Conservation (phyloP, 2,888 invertebrate genomes). For the Nysson spinosus region DNA sequence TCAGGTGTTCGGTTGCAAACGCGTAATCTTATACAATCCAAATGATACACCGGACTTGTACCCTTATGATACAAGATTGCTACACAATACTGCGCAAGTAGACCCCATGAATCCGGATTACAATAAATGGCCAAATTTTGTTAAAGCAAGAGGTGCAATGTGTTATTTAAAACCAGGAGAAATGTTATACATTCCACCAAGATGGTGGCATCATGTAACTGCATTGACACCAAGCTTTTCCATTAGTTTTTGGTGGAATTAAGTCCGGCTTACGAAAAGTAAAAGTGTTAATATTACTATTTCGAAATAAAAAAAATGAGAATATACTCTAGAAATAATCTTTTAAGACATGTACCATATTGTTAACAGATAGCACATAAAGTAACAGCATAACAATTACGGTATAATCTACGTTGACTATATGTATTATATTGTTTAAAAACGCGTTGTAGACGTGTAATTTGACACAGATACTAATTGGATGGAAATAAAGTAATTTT, state of each 20-base stretch:
- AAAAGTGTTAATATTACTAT: not conserved
- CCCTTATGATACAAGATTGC: constrained; percentile 86
- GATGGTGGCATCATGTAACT: constrained; percentile 98
- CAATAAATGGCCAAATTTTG: constrained; percentile 85
- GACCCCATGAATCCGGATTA: constrained; percentile 90
- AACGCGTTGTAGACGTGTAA: too few species aligned
- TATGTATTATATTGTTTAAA: too few species aligned
- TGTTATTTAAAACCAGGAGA: constrained; percentile 90
- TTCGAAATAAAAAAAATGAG: not conserved
- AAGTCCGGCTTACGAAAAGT: constrained; percentile 64
- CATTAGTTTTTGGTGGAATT: constrained; percentile 98
- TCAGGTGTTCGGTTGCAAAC: constrained; percentile 92
- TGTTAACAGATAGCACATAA: too few species aligned
- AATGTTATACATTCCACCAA: constrained; percentile 95
- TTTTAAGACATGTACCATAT: too few species aligned
- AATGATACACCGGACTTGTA: constrained; percentile 86
- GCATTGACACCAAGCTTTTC: constrained; percentile 94
- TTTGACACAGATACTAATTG: too few species aligned
- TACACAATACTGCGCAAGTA: constrained; percentile 94
- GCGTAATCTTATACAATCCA: constrained; percentile 90
- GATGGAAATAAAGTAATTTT: too few species aligned
- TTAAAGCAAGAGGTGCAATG: constrained; percentile 82
- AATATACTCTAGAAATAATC: too few species aligned
- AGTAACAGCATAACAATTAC: too few species aligned
- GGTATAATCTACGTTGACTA: too few species aligned